Conservation (phyloP, 2,797 vertebrate genomes). For the Novumbra hubbsi region DNA sequence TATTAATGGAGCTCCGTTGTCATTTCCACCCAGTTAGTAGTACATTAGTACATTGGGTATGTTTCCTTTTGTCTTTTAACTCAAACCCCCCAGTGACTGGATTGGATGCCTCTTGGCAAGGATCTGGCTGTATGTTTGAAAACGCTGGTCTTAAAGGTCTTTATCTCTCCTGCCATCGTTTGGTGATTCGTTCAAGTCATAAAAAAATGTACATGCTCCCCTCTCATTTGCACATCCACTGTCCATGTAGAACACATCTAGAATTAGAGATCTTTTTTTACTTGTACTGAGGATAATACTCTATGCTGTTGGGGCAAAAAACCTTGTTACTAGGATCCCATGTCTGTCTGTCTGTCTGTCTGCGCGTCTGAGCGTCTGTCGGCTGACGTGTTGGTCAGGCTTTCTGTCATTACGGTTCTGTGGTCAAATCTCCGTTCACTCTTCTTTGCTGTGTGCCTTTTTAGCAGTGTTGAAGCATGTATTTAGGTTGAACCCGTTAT, state of each 20-base stretch:
- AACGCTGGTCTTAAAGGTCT: no score
- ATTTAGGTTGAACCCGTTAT: background rate
- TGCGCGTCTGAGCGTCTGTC: slow-evolving; percentile 12
- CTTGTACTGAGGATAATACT: slow-evolving; percentile 6
- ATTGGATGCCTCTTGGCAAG: no score
- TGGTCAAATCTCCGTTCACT: slow-evolving; percentile 8
- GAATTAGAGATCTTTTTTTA: background rate
- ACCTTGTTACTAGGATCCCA: background rate
- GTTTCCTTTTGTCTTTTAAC: no score
- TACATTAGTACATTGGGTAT: no score
- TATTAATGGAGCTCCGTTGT: no score
- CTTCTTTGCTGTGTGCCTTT: slow-evolving; percentile 62
- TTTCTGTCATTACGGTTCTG: background rate
- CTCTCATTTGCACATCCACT: slow-evolving; percentile 3
- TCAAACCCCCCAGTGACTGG: no score
- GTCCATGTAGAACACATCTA: background rate
- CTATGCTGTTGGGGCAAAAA: background rate
- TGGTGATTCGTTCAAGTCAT: no score
- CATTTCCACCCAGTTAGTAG: no score
- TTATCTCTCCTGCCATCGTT: no score
- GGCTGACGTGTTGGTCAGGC: slow-evolving; percentile 14
- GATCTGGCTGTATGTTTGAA: no score
- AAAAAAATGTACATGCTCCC: background rate
- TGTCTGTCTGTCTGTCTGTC: background rate
- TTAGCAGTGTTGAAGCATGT: slow-evolving; percentile 34